Conservation (phyloP, 1,140 invertebrate genomes). For the Eumeta japonica region DNA sequence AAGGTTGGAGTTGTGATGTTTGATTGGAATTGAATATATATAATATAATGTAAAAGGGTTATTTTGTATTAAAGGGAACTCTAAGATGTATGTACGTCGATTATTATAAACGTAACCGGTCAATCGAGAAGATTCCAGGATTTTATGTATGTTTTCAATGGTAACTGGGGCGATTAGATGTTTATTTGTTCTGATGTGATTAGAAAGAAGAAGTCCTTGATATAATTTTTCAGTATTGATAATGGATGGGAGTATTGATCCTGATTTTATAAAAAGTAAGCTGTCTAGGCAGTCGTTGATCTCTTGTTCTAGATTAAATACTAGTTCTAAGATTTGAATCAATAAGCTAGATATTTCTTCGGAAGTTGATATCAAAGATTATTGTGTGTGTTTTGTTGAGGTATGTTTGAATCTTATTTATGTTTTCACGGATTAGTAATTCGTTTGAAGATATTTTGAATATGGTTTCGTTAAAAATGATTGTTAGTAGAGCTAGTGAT, state of each 20-base stretch:
- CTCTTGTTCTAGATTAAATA: slow-evolving; percentile 17
- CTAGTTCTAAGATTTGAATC: slow-evolving; percentile 13
- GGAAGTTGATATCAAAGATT: too few species aligned
- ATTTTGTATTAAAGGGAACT: slow-evolving; percentile 17
- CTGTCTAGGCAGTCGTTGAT: slow-evolving; percentile 17
- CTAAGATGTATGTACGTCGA: slow-evolving; percentile 16
- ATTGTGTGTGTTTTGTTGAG: too few species aligned
- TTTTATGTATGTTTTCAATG: slow-evolving; percentile 12
- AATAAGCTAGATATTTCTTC: too few species aligned
- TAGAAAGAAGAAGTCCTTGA: slow-evolving; percentile 19
- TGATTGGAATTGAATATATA: slow-evolving; percentile 16
- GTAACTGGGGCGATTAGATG: slow-evolving; percentile 9
- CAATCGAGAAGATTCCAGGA: slow-evolving; percentile 17
- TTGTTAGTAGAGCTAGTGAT: too few species aligned
- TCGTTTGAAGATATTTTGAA: too few species aligned
- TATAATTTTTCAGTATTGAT: slow-evolving; percentile 17
- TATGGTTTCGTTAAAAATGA: too few species aligned
- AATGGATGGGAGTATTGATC: slow-evolving; percentile 23
- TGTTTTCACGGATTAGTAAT: too few species aligned
- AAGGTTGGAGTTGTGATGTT: slow-evolving; percentile 15
- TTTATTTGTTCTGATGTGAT: slow-evolving; percentile 13
- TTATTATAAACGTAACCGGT: slow-evolving; percentile 16
- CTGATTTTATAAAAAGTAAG: slow-evolving; percentile 23
- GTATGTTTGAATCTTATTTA: too few species aligned
- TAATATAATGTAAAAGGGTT: slow-evolving; percentile 14